A percentile compares a stretch with the other conserved stretches of the same genome.
These are phyloP conservation scores for Neodiprion lecontei DNA, from an alignment of 1,140 invertebrate species.

Conservation along the genomic window DNA sequence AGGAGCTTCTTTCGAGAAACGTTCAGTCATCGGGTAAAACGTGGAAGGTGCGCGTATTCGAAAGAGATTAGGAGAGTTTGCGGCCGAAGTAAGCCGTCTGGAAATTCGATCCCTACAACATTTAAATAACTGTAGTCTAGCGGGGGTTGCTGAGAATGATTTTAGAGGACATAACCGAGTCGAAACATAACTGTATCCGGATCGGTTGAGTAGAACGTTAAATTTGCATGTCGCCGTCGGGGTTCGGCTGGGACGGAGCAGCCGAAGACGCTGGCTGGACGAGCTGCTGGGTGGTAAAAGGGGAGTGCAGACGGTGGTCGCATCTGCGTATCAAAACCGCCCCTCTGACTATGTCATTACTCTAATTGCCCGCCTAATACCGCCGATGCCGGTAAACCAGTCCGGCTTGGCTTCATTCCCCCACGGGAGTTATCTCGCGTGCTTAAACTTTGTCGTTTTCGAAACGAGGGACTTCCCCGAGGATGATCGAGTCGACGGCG, in stretches of 20 bases:
- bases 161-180: background rate
- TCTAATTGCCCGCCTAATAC: slow-evolving; percentile 1
- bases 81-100: too few species aligned
- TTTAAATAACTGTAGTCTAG: background rate
- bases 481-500: too few species aligned
- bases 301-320: background rate
- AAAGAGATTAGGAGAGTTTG: too few species aligned
- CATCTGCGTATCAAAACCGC: background rate
- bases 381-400: background rate
- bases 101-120: too few species aligned
- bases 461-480: background rate
- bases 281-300: too few species aligned
- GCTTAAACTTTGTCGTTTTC: background rate
- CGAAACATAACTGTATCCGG: background rate
- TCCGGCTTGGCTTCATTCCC: background rate
- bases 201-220: background rate
- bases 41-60: too few species aligned
- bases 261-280: background rate
- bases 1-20: too few species aligned
- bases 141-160: background rate
- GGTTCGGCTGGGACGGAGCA: background rate
- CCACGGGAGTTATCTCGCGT: background rate
- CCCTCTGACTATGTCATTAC: background rate
- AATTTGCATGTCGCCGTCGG: background rate
- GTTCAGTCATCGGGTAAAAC: too few species aligned